phyloP scores from a whole-genome alignment of 2,888 invertebrate species.

The Glyphotaelius pellucidus region DNA sequence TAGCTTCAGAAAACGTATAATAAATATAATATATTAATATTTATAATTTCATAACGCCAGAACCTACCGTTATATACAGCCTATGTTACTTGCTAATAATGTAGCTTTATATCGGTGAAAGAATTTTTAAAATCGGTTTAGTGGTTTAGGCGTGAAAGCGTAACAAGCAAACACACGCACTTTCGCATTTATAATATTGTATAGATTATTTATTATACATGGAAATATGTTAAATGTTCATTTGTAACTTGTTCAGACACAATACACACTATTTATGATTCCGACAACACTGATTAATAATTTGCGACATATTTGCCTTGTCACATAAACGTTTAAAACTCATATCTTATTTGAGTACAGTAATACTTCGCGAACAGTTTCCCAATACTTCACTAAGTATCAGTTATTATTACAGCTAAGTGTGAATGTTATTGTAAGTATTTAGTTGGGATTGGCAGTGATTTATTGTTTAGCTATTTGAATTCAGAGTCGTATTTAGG shows the following conservation, averaged over 20 bases:
- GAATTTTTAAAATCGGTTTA: too few species aligned
- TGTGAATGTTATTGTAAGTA: background rate
- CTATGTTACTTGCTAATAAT: too few species aligned
- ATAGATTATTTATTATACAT: too few species aligned
- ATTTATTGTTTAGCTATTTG: background rate
- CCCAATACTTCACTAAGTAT: background rate
- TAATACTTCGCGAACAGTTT: background rate
- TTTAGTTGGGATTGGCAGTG: background rate
- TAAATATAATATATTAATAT: too few species aligned
- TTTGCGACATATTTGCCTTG: background rate
- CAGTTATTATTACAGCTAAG: background rate
- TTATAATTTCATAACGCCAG: too few species aligned
- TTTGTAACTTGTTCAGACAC: background rate
- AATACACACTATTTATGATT: background rate
- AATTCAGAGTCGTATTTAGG: background rate
- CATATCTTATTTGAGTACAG: background rate
- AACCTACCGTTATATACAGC: too few species aligned
- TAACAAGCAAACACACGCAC: too few species aligned
- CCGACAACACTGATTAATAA: background rate
- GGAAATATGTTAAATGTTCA: background rate
- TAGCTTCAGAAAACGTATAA: too few species aligned
- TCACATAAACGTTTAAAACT: background rate
- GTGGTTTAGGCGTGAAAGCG: too few species aligned
- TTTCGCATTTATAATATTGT: too few species aligned
- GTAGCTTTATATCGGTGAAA: too few species aligned